Evolutionary conservation across 2,888 invertebrate species (phyloP).

Genomic region (Diloba caeruleocephala): DNA sequence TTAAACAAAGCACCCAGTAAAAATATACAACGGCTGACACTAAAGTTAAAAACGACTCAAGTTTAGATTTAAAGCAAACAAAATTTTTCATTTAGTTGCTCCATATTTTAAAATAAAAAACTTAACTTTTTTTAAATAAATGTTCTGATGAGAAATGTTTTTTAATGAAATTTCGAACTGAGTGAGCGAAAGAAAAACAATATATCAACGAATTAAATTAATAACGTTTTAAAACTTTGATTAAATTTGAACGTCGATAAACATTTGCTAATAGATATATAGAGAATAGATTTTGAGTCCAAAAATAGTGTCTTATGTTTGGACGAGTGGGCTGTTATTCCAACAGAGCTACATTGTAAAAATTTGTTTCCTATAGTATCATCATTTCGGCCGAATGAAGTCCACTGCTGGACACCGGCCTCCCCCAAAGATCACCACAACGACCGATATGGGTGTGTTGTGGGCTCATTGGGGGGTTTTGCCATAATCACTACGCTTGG

Average conservation of each 20-base stretch:
- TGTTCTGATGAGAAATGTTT: conserved; percentile 14
- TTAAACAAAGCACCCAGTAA: conserved; percentile 12
- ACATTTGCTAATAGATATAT: neutral
- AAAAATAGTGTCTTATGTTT: too few species aligned
- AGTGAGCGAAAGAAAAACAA: conserved; percentile 6
- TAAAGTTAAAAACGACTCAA: conserved; percentile 26
- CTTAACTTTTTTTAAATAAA: conserved; percentile 9
- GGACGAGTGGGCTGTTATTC: too few species aligned
- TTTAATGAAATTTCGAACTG: conserved; percentile 10
- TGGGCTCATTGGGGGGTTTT: too few species aligned
- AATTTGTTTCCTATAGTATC: too few species aligned
- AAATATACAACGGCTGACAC: conserved; percentile 32
- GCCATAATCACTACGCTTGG: too few species aligned
- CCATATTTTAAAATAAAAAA: conserved; percentile 26
- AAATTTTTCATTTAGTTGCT: conserved; percentile 14
- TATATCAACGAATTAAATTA: conserved; percentile 7
- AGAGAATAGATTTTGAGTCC: too few species aligned
- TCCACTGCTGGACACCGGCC: too few species aligned
- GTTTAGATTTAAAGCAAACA: conserved; percentile 35
- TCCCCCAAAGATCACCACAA: too few species aligned
- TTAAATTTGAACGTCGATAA: conserved; percentile 1
- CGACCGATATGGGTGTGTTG: too few species aligned
- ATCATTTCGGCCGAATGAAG: too few species aligned
- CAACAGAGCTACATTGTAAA: too few species aligned
- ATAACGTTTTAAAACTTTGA: conserved; percentile 1